Percentiles rank a stretch among this genome's conserved stretches.
Conservation (phyloP, 2,113 vertebrate species). For the Labrus mixtus region DNA sequence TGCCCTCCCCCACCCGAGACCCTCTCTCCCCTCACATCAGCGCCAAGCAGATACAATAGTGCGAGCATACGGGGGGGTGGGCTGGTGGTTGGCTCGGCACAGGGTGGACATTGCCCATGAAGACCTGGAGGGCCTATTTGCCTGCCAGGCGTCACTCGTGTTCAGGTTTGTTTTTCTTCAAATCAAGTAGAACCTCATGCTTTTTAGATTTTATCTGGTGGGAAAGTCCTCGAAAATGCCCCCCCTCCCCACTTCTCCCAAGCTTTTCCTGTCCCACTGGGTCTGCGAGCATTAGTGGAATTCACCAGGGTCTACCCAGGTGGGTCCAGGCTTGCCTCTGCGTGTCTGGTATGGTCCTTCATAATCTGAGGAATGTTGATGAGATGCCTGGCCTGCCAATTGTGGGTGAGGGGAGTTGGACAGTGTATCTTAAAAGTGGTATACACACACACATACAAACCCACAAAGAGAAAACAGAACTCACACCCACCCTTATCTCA, state of each 20-base stretch:
- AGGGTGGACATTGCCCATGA: slow-evolving; percentile 50
- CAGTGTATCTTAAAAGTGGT: slow-evolving; percentile 62
- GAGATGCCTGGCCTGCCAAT: slow-evolving; percentile 74
- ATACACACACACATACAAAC: slow-evolving; percentile 37
- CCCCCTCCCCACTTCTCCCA: slow-evolving; percentile 7
- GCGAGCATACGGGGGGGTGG: slow-evolving; percentile 18
- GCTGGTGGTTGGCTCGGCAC: slow-evolving; percentile 36
- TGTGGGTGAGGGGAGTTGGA: slow-evolving; percentile 72
- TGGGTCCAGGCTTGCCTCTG: slow-evolving; percentile 78
- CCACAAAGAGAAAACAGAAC: slow-evolving; percentile 26
- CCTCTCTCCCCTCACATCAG: slow-evolving; percentile 54
- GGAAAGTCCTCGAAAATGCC: slow-evolving; percentile 16
- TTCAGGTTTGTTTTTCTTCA: slow-evolving; percentile 12
- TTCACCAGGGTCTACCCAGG: slow-evolving; percentile 79
- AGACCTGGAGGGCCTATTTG: slow-evolving; percentile 39
- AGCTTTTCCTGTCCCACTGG: slow-evolving; percentile 39
- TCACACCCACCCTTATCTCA: slow-evolving; percentile 75
- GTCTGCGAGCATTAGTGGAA: slow-evolving; percentile 75
- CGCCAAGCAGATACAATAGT: slow-evolving; percentile 70
- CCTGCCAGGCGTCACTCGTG: slow-evolving; percentile 34
- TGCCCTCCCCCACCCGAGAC: slow-evolving; percentile 67
- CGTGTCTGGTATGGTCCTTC: slow-evolving; percentile 70
- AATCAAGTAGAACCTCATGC: not conserved
- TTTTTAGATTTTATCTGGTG: not conserved
- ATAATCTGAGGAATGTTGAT: slow-evolving; percentile 79